Base-by-base conservation (phyloP, 2,888 invertebrate species). In the Orgyia antiqua region DNA sequence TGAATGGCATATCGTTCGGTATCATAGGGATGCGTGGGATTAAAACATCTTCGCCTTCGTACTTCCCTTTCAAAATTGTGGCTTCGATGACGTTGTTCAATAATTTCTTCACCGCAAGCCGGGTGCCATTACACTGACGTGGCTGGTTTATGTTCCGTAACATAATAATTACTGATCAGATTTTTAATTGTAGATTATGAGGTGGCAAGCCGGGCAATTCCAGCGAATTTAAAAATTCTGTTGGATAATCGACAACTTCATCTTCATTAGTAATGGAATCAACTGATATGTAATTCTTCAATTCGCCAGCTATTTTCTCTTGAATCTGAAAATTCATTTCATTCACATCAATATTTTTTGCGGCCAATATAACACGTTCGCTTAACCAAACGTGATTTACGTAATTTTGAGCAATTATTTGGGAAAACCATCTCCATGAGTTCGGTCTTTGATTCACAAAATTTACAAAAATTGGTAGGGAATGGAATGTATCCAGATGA, bases 311-410 rank as follows among this genome's bases (percentile, higher is more conserved):
- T 13, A 29, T 13, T 33, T 56, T 42, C 19, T 39, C 0, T 46
- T 49, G 55, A 44, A 57, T 56, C 24, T 33, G 36, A 4, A 40
- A 45, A 42, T 59, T 56, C 24, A 57, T 11, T 45, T 33, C 37
- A 18, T 38, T 19, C 24, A 34, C 52, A 50, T 46, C 39, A 42
- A 9, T 13, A 19, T 38, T 31, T 29, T 34, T 38, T 17, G 51
- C 44, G 1, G 53, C 50, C 20, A 56, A 41, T 37, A 56, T 63
- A 37, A 42, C 50, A 42, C 55, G 45, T 49, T 56, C 48, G 37
- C 55, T 26, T 11, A 56, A 29, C 53, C 55, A 58, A 48, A 43
- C 27, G 27, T 53, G 42, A 38, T 57, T 43, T 30, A 42, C 39
- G 24, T 28, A 46, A 15, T 28, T 28, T 19, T 28, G 19, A 28